phyloP scores from a whole-genome alignment of 2,113 vertebrate species.

The Axis porcinus region DNA sequence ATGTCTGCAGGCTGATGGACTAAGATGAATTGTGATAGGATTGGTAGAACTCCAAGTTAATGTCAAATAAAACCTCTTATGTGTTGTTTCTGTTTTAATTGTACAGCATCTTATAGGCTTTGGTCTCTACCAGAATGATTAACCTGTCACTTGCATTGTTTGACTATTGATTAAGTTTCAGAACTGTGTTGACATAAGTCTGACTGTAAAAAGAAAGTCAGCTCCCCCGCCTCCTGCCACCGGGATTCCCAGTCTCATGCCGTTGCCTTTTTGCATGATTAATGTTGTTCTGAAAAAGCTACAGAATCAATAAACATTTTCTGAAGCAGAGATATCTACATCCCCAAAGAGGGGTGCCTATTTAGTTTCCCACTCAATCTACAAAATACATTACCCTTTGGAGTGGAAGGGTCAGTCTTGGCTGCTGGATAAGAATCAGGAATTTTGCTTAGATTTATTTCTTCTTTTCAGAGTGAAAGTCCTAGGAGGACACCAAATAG shows the following conservation, averaged over 20 bases:
- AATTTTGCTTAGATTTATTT: slow-evolving; percentile 9
- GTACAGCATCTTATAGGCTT: neutral
- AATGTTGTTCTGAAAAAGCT: slow-evolving; percentile 64
- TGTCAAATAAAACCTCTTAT: slow-evolving; percentile 13
- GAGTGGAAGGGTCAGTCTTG: slow-evolving; percentile 5
- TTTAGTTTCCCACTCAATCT: slow-evolving; percentile 38
- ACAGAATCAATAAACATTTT: slow-evolving; percentile 63
- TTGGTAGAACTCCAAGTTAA: neutral
- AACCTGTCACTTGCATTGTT: slow-evolving; percentile 61
- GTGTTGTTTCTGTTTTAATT: neutral
- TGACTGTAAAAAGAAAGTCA: slow-evolving; percentile 49
- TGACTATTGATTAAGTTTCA: slow-evolving; percentile 72
- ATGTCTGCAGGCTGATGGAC: neutral
- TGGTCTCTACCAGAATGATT: slow-evolving; percentile 35
- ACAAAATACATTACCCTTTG: slow-evolving; percentile 58
- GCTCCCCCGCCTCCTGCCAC: slow-evolving; percentile 41
- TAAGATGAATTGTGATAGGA: neutral
- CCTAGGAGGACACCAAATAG: neutral
- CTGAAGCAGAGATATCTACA: slow-evolving; percentile 38
- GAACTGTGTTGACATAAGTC: slow-evolving; percentile 63
- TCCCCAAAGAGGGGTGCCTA: slow-evolving; percentile 53
- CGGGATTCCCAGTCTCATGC: neutral
- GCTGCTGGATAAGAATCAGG: neutral
- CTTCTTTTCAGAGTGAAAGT: neutral
- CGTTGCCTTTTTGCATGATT: slow-evolving; percentile 70